Evolutionary conservation across 2,888 invertebrate species (phyloP), one percentile per base, ranked within the genome.

Genomic region (Exephanes ischioxanthus): DNA sequence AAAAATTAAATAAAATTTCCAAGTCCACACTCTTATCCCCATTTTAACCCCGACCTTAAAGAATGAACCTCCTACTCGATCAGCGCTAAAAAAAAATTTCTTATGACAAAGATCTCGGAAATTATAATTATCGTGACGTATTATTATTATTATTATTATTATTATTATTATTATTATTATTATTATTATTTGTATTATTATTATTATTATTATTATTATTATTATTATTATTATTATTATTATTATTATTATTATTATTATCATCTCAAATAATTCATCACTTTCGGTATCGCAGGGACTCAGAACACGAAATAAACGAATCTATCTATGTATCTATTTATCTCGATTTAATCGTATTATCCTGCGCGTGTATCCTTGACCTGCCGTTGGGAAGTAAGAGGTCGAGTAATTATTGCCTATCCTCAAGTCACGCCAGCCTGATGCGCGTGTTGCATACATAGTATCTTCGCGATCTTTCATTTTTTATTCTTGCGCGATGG

Each of bases 261-360:
- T 53, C 26, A 73, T 80, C 33, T 14, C 48, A 68, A 37, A 61
- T 26, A 58, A 58, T 81, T 81, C 53, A 75, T 61, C 66, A 67
- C 11, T 55, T 7, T 19, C 53, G 19, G 33, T 33, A 33, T 33
- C 33, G 6, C 33, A 33, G 33, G 33, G 6, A 5, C 7, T 7
- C 33, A 6, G 33, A 33, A 6, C 7, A 33, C 33, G 33, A 33
- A 33, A 33, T 33, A 33, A 33, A 33, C 33, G 33, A 33, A 41
- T 41, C 11, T 11, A 9, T 11, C 0, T 41, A 11, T 41, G 0
- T 41, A 41, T 41, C 5, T 11, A 22, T 22, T 22, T 55, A 22
- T 55, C 55, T 22, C 22, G 55, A 9, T 9, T 19, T 55, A 22
- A 55, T 22, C 55, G 4, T 7, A 11, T 55, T 22, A 22, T 55